A percentile compares a stretch with the other conserved stretches of the same genome.
These are phyloP conservation scores for Agonopterix heracliana DNA, from an alignment of 2,888 invertebrate genomes.

Conservation along the genomic window DNA sequence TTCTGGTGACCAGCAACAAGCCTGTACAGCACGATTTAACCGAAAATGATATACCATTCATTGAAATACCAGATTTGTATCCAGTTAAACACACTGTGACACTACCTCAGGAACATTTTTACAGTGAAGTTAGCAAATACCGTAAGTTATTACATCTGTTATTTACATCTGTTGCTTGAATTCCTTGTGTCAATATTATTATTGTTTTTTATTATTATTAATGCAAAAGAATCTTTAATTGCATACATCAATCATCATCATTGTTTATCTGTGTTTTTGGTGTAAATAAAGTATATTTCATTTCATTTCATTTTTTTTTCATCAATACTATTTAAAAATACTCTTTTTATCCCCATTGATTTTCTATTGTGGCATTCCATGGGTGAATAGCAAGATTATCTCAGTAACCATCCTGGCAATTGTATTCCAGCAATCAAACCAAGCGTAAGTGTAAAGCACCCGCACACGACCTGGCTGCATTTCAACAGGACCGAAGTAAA, in stretches of 20 bases:
- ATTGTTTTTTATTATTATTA: too few relatives aligned
- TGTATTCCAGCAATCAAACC: conserved; percentile 67
- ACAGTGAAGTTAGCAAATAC: conserved; percentile 77
- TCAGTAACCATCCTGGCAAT: too few relatives aligned
- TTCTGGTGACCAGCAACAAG: conserved; percentile 78
- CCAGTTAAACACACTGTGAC: conserved; percentile 86
- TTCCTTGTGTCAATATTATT: not conserved
- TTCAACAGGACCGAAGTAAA: conserved; percentile 79
- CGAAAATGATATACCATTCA: conserved; percentile 64
- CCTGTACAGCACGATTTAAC: conserved; percentile 74
- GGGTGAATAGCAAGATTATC: too few relatives aligned
- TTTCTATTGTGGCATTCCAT: too few relatives aligned
- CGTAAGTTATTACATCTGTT: conserved; percentile 82
- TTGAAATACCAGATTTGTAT: conserved; percentile 81
- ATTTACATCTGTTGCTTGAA: too few relatives aligned
- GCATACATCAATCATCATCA: too few relatives aligned
- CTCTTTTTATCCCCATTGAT: too few relatives aligned
- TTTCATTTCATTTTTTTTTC: too few relatives aligned
- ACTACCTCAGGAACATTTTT: conserved; percentile 78
- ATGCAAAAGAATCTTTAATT: not conserved
- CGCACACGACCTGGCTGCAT: conserved; percentile 88
- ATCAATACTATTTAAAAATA: too few relatives aligned
- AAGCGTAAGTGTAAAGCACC: conserved; percentile 67
- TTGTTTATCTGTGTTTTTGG: too few relatives aligned
- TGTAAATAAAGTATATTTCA: too few relatives aligned